Evolutionary conservation across 2,797 vertebrate genomes (phyloP).

Genomic region (Psittacula echo): DNA sequence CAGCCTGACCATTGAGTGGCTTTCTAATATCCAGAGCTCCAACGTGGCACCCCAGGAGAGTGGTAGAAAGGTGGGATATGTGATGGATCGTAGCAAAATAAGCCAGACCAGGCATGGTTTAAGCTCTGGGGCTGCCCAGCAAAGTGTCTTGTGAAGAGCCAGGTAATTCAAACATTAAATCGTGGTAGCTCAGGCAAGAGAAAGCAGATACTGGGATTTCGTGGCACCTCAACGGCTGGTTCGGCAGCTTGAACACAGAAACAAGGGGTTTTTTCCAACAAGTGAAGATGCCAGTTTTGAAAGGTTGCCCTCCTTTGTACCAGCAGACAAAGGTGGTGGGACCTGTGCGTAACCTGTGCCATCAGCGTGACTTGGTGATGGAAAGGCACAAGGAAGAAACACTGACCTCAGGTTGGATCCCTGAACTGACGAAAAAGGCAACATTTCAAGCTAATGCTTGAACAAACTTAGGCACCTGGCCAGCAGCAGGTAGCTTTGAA

Average conservation of each 20-base stretch:
- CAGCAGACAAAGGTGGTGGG: background rate
- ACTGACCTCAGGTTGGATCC: background rate
- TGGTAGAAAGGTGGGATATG: fast-evolving
- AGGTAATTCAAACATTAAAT: background rate
- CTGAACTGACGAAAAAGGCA: background rate
- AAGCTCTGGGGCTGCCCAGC: background rate
- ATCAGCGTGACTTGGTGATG: fast-evolving
- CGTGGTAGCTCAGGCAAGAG: background rate
- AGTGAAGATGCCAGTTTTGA: background rate
- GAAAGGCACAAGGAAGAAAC: background rate
- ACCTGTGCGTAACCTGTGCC: fast-evolving
- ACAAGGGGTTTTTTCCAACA: background rate
- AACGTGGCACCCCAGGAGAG: background rate
- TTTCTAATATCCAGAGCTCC: background rate
- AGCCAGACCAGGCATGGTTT: background rate
- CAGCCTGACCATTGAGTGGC: background rate
- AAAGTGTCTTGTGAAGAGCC: background rate
- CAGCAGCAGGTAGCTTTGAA: background rate
- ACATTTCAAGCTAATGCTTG: fast-evolving
- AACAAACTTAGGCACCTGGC: background rate
- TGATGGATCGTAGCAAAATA: background rate
- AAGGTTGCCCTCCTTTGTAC: background rate
- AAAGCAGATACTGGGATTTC: background rate
- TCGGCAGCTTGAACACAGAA: background rate
- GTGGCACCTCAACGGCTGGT: background rate